Conservation (phyloP, 1,140 invertebrate genomes). For the Neodiprion pinetum region DNA sequence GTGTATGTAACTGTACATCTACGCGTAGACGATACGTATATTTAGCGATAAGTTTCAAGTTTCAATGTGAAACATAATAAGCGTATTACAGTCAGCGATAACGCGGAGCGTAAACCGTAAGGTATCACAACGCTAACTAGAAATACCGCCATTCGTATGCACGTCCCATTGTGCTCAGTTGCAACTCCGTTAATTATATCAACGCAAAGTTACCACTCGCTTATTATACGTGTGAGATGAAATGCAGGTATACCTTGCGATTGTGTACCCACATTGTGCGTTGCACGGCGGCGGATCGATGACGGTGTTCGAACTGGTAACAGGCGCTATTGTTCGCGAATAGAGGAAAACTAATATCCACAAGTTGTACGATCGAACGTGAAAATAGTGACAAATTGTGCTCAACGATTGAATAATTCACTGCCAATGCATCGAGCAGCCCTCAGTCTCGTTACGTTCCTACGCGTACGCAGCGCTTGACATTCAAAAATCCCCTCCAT, state of each 20-base stretch:
- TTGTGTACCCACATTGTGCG: background rate
- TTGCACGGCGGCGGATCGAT: background rate
- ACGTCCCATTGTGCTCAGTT: constrained; percentile 2
- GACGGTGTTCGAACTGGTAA: background rate
- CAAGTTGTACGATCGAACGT: background rate
- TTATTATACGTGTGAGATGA: background rate
- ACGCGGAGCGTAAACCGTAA: constrained; percentile 1
- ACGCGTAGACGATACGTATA: no score
- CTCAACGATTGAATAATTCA: background rate
- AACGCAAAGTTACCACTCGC: constrained; percentile 34
- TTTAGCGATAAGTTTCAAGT: no score
- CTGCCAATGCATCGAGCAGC: no score
- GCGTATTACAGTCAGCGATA: no score
- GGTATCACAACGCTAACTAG: constrained; percentile 2
- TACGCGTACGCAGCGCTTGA: background rate
- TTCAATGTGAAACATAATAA: no score
- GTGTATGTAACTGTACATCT: no score
- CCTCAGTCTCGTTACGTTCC: background rate
- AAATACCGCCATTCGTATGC: constrained; percentile 10
- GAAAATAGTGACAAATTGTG: background rate
- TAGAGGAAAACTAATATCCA: constrained; percentile 3
- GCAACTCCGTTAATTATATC: constrained; percentile 37
- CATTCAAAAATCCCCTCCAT: background rate
- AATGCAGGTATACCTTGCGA: background rate
- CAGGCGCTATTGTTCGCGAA: constrained; percentile 16